Percentiles rank a stretch among this genome's conserved stretches.
These are phyloP conservation scores for Phrynocephalus guinanensis DNA, from an alignment of 2,797 vertebrate species.

Conservation along the genomic window DNA sequence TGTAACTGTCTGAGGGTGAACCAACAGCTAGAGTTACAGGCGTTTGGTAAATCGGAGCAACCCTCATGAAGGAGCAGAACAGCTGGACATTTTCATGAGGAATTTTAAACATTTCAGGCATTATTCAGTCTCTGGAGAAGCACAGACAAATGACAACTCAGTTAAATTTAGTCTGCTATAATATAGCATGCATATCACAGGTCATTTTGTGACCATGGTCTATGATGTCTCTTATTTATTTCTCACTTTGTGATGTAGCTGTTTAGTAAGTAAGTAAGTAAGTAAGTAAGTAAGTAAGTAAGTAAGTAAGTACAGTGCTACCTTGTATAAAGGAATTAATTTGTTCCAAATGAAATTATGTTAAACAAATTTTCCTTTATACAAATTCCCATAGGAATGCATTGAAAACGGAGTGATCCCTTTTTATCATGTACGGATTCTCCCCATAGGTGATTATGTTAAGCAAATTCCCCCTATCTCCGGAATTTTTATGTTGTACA, in stretches of 20 bases:
- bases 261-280: background rate
- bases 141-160: slow-evolving; percentile 36
- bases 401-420: too few relatives aligned
- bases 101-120: slow-evolving; percentile 55
- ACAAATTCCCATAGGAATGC: too few relatives aligned
- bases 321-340: too few relatives aligned
- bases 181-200: slow-evolving; percentile 22
- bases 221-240: background rate
- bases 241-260: background rate
- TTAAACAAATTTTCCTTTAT: too few relatives aligned
- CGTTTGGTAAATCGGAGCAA: slow-evolving; percentile 37
- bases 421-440: too few relatives aligned
- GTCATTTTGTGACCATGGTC: background rate
- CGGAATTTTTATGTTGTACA: too few relatives aligned
- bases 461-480: too few relatives aligned
- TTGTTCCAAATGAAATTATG: too few relatives aligned
- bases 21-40: slow-evolving; percentile 55
- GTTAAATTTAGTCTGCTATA: slow-evolving; percentile 9
- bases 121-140: slow-evolving; percentile 52
- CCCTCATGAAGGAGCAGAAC: slow-evolving; percentile 63
- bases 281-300: background rate
- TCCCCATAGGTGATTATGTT: too few relatives aligned
- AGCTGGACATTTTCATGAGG: slow-evolving; percentile 67
- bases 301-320: too few relatives aligned
- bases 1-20: slow-evolving; percentile 67